These are phyloP conservation scores for Pomatostomus ruficeps DNA, from an alignment of 2,113 vertebrate species.

Conservation along the genomic window DNA sequence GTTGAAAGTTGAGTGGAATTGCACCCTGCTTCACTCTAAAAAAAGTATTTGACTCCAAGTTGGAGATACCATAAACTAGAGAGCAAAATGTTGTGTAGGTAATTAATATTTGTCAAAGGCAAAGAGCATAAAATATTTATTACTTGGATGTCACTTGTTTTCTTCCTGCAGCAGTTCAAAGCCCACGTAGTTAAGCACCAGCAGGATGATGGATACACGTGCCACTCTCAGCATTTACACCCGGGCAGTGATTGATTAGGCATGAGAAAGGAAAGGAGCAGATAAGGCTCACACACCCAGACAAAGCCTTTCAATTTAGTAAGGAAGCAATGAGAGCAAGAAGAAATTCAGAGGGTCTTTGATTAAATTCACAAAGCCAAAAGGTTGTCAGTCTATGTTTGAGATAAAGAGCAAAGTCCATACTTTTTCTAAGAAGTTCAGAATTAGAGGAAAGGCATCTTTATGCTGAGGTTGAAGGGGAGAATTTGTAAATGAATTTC, in stretches of 20 bases:
- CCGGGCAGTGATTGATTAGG: conserved; percentile 12
- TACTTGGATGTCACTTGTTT: background rate
- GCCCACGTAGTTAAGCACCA: background rate
- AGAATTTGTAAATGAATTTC: background rate
- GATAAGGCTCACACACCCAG: background rate
- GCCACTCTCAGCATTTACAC: background rate
- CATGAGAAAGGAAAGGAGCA: background rate
- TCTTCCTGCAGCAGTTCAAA: background rate
- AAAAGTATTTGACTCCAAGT: background rate
- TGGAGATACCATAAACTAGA: background rate
- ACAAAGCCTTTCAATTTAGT: background rate
- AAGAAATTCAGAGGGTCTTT: background rate
- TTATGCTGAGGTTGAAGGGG: background rate
- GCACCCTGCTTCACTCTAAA: background rate
- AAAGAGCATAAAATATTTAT: background rate
- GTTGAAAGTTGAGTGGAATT: background rate
- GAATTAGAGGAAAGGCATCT: background rate
- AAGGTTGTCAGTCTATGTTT: background rate
- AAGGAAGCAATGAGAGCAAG: background rate
- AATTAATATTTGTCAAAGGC: conserved; percentile 40
- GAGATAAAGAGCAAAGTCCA: background rate
- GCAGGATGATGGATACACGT: conserved; percentile 6
- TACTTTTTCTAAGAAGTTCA: background rate
- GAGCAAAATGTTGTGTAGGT: background rate
- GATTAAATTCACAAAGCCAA: background rate